These are phyloP conservation scores for Cheilosia vernalis DNA, from an alignment of 2,888 invertebrate genomes.

Conservation along the genomic window DNA sequence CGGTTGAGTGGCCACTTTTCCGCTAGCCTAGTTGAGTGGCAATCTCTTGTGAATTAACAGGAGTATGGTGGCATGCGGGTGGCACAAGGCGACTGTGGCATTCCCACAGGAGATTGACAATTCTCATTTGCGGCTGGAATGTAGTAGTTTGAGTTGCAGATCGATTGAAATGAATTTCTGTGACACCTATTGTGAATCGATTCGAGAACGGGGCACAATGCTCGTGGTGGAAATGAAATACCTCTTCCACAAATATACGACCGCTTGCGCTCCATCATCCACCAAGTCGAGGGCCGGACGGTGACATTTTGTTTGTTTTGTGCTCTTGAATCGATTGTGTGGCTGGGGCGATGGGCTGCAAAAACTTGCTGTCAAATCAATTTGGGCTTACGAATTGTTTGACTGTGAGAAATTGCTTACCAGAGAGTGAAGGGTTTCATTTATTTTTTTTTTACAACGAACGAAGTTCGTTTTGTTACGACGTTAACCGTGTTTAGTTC, in stretches of 20 bases:
- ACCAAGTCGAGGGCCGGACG: slow-evolving; percentile 7
- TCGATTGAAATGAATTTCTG: slow-evolving; percentile 63
- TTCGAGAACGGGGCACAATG: slow-evolving; percentile 32
- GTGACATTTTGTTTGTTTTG: slow-evolving; percentile 43
- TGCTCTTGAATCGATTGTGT: slow-evolving; percentile 45
- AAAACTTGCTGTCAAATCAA: slow-evolving; percentile 69
- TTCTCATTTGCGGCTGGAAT: slow-evolving; percentile 67
- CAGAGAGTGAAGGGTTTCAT: slow-evolving; percentile 35
- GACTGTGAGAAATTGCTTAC: slow-evolving; percentile 46
- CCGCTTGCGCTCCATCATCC: slow-evolving; percentile 5
- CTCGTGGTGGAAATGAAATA: slow-evolving; percentile 12
- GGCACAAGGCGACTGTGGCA: slow-evolving; percentile 20
- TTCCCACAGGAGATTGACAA: slow-evolving; percentile 62
- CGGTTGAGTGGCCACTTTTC: slow-evolving; percentile 74
- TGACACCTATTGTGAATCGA: slow-evolving; percentile 36
- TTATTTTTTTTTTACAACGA: background rate
- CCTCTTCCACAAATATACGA: slow-evolving; percentile 15
- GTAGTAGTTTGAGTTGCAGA: background rate
- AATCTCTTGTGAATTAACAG: slow-evolving; percentile 72
- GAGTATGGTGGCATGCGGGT: background rate
- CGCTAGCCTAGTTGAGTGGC: slow-evolving; percentile 69
- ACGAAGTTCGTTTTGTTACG: slow-evolving; percentile 9
- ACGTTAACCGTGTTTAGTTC: slow-evolving; percentile 47
- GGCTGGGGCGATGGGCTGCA: slow-evolving; percentile 50
- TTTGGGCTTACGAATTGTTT: slow-evolving; percentile 57